A percentile compares a stretch with the other conserved stretches of the same genome.
These are phyloP conservation scores for Caenorhabditis angaria DNA, from an alignment of 2,888 invertebrate genomes.

Conservation along the genomic window DNA sequence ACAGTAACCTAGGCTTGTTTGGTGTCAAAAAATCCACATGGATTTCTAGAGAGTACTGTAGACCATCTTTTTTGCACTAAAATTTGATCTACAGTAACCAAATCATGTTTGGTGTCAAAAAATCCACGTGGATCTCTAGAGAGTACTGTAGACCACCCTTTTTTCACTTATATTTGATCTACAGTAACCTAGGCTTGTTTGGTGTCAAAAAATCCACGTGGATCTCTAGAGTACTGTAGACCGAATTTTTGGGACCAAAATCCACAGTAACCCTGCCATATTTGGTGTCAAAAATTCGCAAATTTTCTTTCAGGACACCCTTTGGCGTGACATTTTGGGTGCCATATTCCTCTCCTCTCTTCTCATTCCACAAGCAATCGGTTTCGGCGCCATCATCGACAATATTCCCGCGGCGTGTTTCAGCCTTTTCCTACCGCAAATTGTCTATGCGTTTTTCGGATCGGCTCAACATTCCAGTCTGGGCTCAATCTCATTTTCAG, in stretches of 20 bases:
- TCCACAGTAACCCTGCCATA: not conserved
- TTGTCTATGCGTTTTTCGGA: constrained; percentile 48
- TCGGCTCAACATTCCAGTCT: constrained; percentile 48
- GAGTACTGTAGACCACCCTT: too few species aligned
- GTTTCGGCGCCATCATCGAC: constrained; percentile 44
- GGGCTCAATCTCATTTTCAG: constrained; percentile 37
- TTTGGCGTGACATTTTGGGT: constrained; percentile 35
- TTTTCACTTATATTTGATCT: too few species aligned
- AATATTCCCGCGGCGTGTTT: constrained; percentile 40
- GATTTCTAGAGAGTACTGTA: too few species aligned
- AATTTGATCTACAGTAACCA: too few species aligned
- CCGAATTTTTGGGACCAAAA: too few species aligned
- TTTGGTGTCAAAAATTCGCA: not conserved
- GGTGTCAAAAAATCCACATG: too few species aligned
- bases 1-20: too few species aligned
- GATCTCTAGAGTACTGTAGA: not conserved
- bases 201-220: too few species aligned
- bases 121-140: too few species aligned
- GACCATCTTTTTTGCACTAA: too few species aligned
- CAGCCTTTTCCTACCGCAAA: constrained; percentile 48
- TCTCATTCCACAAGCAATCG: constrained; percentile 37
- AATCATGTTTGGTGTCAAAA: too few species aligned
- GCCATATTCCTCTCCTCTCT: constrained; percentile 35
- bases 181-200: too few species aligned
- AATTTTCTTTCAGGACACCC: constrained; percentile 22